phyloP scores from a whole-genome alignment of 2,113 vertebrate genomes.

The Trochalopteron elliotii region DNA sequence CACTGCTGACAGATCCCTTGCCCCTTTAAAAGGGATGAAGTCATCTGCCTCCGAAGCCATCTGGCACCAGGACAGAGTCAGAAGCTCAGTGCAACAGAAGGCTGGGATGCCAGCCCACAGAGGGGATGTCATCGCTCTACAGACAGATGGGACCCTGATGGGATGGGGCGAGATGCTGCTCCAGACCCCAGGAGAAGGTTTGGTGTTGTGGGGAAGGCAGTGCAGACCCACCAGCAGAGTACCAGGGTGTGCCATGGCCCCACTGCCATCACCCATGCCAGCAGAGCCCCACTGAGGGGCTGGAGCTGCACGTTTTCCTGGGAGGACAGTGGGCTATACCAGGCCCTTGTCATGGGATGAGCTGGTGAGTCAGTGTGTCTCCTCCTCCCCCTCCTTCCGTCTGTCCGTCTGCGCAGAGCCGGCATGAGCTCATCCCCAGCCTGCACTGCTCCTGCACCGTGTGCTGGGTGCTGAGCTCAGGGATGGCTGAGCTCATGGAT shows the following conservation, averaged over 20 bases:
- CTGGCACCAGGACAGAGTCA: constrained; percentile 56
- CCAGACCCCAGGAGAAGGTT: constrained; percentile 28
- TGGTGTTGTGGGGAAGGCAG: neutral
- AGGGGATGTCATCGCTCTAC: constrained; percentile 59
- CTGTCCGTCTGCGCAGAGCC: neutral
- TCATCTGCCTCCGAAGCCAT: constrained; percentile 67
- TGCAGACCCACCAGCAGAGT: neutral
- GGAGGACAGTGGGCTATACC: neutral
- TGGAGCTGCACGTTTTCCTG: neutral
- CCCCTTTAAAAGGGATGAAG: constrained; percentile 76
- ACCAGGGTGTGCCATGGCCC: neutral
- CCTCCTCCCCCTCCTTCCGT: neutral
- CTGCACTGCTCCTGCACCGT: neutral
- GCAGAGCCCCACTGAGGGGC: neutral
- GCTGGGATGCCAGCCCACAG: constrained; percentile 62
- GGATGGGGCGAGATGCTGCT: neutral
- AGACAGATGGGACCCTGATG: constrained; percentile 73
- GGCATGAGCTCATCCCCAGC: constrained; percentile 61
- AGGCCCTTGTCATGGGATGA: neutral
- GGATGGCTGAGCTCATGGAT: neutral
- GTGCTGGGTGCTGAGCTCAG: constrained; percentile 33
- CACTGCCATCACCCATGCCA: neutral
- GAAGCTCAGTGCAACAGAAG: constrained; percentile 72
- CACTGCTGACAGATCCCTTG: constrained; percentile 6
- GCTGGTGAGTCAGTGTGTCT: neutral